Evolutionary conservation across 2,797 vertebrate genomes (phyloP).

Genomic region (Vultur gryphus): DNA sequence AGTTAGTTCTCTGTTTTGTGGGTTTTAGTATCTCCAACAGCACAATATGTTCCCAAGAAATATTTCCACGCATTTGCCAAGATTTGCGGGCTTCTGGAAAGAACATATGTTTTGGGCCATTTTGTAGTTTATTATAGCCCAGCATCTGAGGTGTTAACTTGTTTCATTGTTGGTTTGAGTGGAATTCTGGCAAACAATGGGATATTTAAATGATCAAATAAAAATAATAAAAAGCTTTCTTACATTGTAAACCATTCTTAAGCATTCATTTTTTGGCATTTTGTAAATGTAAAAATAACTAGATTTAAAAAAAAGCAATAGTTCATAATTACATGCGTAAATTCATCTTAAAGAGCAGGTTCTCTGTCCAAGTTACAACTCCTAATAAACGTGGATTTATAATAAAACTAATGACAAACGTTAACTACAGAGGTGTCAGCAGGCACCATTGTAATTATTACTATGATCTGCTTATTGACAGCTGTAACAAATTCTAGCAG

Average conservation of each 20-base stretch:
- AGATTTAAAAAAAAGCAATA: background rate
- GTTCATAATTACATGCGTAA: background rate
- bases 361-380: background rate
- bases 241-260: background rate
- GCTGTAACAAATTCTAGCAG: conserved; percentile 61
- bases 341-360: background rate
- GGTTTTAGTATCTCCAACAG: background rate
- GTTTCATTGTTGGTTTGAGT: background rate
- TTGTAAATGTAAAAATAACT: background rate
- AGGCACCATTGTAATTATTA: conserved; percentile 55
- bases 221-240: conserved; percentile 16
- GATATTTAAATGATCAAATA: conserved; percentile 28
- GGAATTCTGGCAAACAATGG: background rate
- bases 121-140: background rate
- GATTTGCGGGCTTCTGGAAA: background rate
- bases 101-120: background rate
- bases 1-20: background rate
- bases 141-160: conserved; percentile 22
- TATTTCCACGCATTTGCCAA: background rate
- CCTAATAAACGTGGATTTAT: background rate
- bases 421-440: conserved; percentile 55
- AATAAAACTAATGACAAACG: conserved; percentile 22
- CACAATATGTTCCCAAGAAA: background rate
- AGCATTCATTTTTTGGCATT: background rate
- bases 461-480: conserved; percentile 59